phyloP scores from a whole-genome alignment of 1,140 invertebrate species.

The Meloidogyne exigua region DNA sequence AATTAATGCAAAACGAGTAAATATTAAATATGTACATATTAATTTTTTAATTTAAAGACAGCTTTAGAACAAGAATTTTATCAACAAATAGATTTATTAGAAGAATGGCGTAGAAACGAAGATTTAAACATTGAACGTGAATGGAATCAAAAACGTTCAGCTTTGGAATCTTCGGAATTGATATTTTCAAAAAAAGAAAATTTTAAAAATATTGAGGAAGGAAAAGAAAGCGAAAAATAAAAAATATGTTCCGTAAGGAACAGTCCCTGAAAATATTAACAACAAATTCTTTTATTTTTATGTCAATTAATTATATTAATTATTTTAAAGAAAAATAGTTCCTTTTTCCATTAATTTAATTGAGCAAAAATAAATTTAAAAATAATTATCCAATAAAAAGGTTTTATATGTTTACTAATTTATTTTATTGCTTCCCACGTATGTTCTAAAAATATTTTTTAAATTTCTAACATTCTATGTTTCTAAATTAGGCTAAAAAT shows the following conservation, averaged over 20 bases:
- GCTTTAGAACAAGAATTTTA: constrained; percentile 18
- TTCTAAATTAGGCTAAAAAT: not conserved
- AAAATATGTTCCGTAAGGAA: too few relatives aligned
- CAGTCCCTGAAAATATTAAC: too few relatives aligned
- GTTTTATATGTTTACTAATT: not conserved
- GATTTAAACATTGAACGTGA: constrained; percentile 18
- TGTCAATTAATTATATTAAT: too few relatives aligned
- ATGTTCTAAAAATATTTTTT: not conserved
- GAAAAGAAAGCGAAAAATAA: not conserved
- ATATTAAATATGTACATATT: not conserved
- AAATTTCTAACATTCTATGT: not conserved
- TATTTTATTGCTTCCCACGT: not conserved
- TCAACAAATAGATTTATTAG: constrained; percentile 12
- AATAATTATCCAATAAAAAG: not conserved
- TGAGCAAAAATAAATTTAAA: too few relatives aligned
- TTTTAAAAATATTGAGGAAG: not conserved
- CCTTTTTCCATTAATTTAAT: too few relatives aligned
- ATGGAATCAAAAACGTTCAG: constrained; percentile 21
- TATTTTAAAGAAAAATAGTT: too few relatives aligned
- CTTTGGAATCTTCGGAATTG: constrained; percentile 23
- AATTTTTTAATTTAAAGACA: not conserved
- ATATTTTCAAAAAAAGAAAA: not conserved
- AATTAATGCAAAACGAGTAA: constrained; percentile 19
- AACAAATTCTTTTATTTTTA: too few relatives aligned
- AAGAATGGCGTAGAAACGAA: constrained; percentile 14